Evolutionary conservation across 2,797 vertebrate species (phyloP).

Genomic region (Sorex maritimensis): DNA sequence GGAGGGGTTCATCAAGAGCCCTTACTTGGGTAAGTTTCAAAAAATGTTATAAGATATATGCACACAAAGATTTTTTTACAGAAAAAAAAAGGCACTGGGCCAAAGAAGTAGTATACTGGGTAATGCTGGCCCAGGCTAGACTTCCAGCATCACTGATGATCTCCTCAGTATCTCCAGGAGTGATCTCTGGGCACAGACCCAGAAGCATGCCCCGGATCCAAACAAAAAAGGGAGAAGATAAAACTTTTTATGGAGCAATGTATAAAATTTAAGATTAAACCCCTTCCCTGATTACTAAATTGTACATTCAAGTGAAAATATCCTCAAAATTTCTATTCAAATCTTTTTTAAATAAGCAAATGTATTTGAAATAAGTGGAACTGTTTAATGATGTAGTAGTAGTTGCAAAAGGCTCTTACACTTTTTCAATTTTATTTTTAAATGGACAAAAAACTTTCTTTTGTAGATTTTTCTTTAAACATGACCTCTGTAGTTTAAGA

Average conservation of each 20-base stretch:
- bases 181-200: no score
- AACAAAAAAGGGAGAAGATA: background rate
- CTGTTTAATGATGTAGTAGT: background rate
- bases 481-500: background rate
- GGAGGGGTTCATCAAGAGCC: background rate
- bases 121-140: no score
- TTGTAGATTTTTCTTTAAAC: background rate
- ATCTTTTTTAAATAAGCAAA: constrained; percentile 11
- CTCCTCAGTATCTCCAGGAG: no score
- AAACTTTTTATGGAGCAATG: constrained; percentile 39
- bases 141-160: no score
- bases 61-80: background rate
- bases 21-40: constrained; percentile 17
- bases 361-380: constrained; percentile 34
- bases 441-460: background rate
- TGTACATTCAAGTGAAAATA: constrained; percentile 40
- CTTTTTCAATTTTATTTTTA: constrained; percentile 1
- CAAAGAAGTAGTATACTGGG: no score
- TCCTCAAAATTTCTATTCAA: constrained; percentile 46
- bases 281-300: constrained; percentile 27
- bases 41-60: background rate
- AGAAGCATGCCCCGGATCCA: no score
- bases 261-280: background rate
- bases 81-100: background rate
- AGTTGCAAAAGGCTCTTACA: background rate